Conservation (phyloP, 2,797 vertebrate species). For the Acipenser ruthenus region DNA sequence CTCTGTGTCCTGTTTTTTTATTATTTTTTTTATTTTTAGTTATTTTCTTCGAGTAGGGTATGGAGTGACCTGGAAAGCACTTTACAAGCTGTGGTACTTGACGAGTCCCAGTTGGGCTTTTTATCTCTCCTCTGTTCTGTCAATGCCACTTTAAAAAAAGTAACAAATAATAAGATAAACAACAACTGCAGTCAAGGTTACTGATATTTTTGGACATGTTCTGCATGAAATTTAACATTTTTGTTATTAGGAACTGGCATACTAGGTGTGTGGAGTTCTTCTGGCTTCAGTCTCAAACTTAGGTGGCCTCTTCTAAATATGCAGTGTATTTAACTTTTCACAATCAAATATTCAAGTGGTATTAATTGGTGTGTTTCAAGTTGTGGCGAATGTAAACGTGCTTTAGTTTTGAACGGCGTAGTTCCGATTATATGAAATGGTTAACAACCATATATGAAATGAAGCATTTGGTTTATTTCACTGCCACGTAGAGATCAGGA, state of each 20-base stretch:
- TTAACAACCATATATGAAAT: not conserved
- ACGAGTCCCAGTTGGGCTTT: not conserved
- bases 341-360: not conserved
- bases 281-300: not conserved
- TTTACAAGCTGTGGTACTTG: not conserved
- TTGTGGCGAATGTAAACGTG: not conserved
- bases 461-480: slow-evolving; percentile 2
- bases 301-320: not conserved
- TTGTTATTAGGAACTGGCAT: too few species aligned
- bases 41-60: not conserved
- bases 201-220: too few species aligned
- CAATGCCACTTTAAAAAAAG: not conserved
- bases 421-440: not conserved
- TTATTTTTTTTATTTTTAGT: not conserved
- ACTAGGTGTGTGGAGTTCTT: not conserved
- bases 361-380: not conserved
- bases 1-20: too few species aligned
- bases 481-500: slow-evolving; percentile 14
- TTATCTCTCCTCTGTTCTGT: not conserved
- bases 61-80: not conserved
- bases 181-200: too few species aligned
- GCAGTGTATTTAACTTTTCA: not conserved
- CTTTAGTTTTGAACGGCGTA: not conserved
- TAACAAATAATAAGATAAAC: not conserved
- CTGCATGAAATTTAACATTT: too few species aligned